Evolutionary conservation across 2,113 vertebrate genomes (phyloP).

Genomic region (Chaetops frenatus): DNA sequence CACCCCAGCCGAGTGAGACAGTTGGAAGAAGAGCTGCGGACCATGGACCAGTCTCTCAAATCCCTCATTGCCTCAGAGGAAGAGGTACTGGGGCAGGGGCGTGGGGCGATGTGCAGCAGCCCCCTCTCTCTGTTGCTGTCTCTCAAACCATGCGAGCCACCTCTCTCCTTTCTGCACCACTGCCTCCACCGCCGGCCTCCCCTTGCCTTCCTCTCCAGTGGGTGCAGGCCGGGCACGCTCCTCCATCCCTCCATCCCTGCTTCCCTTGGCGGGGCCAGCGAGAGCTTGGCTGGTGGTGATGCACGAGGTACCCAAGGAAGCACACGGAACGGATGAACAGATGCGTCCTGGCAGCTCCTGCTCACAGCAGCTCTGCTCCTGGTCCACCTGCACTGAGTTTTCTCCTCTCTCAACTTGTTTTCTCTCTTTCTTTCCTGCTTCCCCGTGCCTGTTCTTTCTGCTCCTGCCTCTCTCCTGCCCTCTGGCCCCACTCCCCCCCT

Average conservation of each 20-base stretch:
- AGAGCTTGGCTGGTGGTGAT: not conserved
- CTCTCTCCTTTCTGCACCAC: slow-evolving; percentile 20
- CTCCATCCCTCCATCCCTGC: not conserved
- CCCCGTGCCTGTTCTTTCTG: not conserved
- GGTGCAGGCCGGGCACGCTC: not conserved
- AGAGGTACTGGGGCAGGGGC: slow-evolving; percentile 83
- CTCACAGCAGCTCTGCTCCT: slow-evolving; percentile 10
- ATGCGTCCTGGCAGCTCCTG: not conserved
- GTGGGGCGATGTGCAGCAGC: not conserved
- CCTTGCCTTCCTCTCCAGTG: accelerated
- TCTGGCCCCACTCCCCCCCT: not conserved
- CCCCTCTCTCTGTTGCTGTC: slow-evolving; percentile 24
- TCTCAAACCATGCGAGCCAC: not conserved
- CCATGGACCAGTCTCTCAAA: slow-evolving; percentile 97
- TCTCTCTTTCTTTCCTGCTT: slow-evolving; percentile 5
- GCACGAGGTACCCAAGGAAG: not conserved
- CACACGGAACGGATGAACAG: not conserved
- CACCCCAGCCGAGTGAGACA: slow-evolving; percentile 85
- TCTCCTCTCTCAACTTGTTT: not conserved
- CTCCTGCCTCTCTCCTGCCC: not conserved
- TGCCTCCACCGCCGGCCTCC: not conserved
- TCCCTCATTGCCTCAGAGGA: slow-evolving; percentile 95
- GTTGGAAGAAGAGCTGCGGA: slow-evolving; percentile 90
- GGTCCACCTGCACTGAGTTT: slow-evolving; percentile 42
- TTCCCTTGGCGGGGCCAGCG: not conserved